These are phyloP conservation scores for Drosophila setosimentum DNA, from an alignment of 2,888 invertebrate species.

Conservation along the genomic window DNA sequence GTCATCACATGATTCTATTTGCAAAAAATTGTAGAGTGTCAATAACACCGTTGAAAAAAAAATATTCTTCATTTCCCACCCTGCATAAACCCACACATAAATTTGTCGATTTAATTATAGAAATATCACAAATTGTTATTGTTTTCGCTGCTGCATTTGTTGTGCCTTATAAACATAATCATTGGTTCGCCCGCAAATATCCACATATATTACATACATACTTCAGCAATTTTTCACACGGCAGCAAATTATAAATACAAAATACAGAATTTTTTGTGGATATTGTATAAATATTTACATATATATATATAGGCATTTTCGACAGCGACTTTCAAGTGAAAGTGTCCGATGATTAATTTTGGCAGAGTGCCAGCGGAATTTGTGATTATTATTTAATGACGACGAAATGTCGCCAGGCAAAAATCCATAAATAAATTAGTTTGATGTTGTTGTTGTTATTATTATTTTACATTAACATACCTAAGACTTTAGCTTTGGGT, in stretches of 20 bases:
- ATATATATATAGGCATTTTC: conserved; percentile 12
- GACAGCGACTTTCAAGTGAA: conserved; percentile 77
- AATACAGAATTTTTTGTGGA: conserved; percentile 7
- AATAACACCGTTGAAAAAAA: conserved; percentile 22
- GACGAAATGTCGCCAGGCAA: conserved; percentile 71
- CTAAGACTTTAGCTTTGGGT: conserved; percentile 27
- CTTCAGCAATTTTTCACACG: conserved; percentile 49
- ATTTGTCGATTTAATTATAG: conserved; percentile 44
- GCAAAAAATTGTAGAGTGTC: conserved; percentile 29
- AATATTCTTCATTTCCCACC: background rate
- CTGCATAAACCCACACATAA: conserved; percentile 31
- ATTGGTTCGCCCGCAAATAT: conserved; percentile 55
- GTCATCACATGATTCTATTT: conserved; percentile 47
- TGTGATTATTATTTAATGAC: conserved; percentile 77
- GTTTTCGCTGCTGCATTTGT: conserved; percentile 31
- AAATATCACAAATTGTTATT: conserved; percentile 48
- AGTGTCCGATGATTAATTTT: conserved; percentile 83
- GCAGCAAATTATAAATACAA: conserved; percentile 36
- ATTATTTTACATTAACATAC: conserved; percentile 72
- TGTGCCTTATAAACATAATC: conserved; percentile 37
- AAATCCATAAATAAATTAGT: conserved; percentile 65
- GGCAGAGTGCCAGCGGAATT: conserved; percentile 82
- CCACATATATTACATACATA: conserved; percentile 44
- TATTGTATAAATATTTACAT: conserved; percentile 5
- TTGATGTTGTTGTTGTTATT: conserved; percentile 34